phyloP scores from a whole-genome alignment of 1,140 invertebrate genomes.

The Neodiprion lecontei region DNA sequence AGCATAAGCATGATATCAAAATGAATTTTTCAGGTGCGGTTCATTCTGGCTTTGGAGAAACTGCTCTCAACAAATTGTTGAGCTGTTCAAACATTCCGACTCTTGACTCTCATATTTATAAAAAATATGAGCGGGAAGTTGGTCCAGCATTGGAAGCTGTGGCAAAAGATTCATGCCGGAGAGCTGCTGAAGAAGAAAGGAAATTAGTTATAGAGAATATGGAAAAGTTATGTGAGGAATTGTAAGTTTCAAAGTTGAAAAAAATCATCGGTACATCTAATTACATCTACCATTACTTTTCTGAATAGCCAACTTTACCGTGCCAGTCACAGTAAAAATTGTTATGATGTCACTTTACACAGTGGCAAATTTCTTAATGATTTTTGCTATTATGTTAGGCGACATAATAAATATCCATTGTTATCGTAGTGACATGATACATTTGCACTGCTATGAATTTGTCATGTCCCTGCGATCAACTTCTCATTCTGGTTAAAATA shows the following conservation, averaged over 20 bases:
- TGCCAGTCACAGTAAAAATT: too few species aligned
- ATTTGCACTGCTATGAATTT: too few species aligned
- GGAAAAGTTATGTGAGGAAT: conserved; percentile 23
- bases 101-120: conserved; percentile 11
- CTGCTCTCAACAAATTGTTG: conserved; percentile 25
- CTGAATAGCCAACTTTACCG: conserved; percentile 11
- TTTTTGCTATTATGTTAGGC: too few species aligned
- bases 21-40: conserved; percentile 19
- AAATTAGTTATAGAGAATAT: conserved; percentile 24
- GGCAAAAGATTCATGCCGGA: conserved; percentile 25
- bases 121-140: conserved; percentile 23
- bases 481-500: too few species aligned
- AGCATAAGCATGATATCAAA: neutral
- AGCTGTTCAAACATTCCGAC: conserved; percentile 24
- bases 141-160: conserved; percentile 20
- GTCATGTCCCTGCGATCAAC: too few species aligned
- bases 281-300: neutral
- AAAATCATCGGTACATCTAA: too few species aligned
- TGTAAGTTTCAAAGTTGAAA: conserved; percentile 14
- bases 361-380: too few species aligned
- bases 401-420: too few species aligned
- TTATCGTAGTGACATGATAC: too few species aligned
- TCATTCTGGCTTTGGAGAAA: conserved; percentile 22
- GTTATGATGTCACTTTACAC: too few species aligned
- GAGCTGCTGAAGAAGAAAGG: conserved; percentile 27